Evolutionary conservation across 2,113 vertebrate species (phyloP).

Genomic region (Phasianus colchicus): DNA sequence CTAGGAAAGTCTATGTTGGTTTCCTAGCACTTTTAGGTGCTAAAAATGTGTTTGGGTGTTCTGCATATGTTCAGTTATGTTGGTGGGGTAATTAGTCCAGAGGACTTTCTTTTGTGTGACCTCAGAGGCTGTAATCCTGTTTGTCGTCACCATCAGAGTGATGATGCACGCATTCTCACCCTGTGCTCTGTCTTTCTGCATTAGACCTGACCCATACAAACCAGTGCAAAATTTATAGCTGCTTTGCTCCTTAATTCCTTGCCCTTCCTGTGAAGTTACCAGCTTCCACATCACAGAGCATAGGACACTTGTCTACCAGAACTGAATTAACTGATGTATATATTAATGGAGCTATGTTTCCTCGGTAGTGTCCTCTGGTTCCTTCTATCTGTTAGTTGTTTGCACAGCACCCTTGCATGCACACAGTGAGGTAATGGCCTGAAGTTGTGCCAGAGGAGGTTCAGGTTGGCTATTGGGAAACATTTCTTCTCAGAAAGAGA

Average conservation of each 20-base stretch:
- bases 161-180: not conserved
- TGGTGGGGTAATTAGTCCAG: not conserved
- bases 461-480: no score
- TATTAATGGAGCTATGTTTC: not conserved
- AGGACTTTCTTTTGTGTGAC: not conserved
- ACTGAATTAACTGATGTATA: not conserved
- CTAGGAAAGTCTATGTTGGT: not conserved
- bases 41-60: not conserved
- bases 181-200: not conserved
- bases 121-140: not conserved
- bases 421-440: no score
- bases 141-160: not conserved
- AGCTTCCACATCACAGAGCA: accelerated
- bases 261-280: not conserved
- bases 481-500: no score
- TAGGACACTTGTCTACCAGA: not conserved
- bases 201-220: not conserved
- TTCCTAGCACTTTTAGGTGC: not conserved
- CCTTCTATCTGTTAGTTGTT: not conserved
- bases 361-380: not conserved
- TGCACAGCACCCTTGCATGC: not conserved
- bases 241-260: not conserved
- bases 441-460: no score
- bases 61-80: not conserved
- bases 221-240: not conserved